These are phyloP conservation scores for Rallus crepitans DNA, from an alignment of 2,797 vertebrate species.

Conservation along the genomic window DNA sequence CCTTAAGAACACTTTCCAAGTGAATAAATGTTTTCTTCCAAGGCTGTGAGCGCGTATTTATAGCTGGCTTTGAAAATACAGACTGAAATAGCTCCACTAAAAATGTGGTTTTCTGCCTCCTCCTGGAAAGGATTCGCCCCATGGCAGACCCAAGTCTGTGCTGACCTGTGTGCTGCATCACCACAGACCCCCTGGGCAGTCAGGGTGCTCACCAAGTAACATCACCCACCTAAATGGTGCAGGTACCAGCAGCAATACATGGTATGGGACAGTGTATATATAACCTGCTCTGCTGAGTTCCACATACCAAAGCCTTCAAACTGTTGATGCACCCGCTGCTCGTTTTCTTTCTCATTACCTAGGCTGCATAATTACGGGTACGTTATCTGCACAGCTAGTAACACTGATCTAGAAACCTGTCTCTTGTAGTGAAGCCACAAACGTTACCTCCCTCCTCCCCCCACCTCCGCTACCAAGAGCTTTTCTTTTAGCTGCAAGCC, in stretches of 20 bases:
- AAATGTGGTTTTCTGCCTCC: neutral
- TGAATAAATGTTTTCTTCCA: neutral
- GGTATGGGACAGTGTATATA: neutral
- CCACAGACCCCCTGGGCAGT: rapidly evolving
- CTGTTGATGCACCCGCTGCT: neutral
- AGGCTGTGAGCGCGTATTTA: neutral
- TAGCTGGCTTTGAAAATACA: neutral
- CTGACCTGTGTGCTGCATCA: neutral
- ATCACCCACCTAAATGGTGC: rapidly evolving
- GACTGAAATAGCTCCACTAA: neutral
- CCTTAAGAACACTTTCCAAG: neutral
- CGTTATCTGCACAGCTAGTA: slow-evolving; percentile 7
- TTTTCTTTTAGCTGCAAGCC: neutral
- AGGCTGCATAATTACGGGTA: slow-evolving; percentile 40
- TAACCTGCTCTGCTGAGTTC: neutral
- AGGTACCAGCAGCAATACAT: rapidly evolving
- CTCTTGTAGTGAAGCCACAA: slow-evolving; percentile 41
- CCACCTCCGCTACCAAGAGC: neutral
- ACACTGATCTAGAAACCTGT: slow-evolving; percentile 39
- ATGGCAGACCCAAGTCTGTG: neutral
- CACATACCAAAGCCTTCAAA: neutral
- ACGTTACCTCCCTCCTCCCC: slow-evolving; percentile 41
- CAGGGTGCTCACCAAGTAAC: neutral
- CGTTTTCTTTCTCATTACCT: slow-evolving; percentile 25
- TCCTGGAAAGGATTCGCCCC: neutral